Conservation (phyloP, 92 coral and sea anemone species). For the Epizoanthus stellaris region DNA sequence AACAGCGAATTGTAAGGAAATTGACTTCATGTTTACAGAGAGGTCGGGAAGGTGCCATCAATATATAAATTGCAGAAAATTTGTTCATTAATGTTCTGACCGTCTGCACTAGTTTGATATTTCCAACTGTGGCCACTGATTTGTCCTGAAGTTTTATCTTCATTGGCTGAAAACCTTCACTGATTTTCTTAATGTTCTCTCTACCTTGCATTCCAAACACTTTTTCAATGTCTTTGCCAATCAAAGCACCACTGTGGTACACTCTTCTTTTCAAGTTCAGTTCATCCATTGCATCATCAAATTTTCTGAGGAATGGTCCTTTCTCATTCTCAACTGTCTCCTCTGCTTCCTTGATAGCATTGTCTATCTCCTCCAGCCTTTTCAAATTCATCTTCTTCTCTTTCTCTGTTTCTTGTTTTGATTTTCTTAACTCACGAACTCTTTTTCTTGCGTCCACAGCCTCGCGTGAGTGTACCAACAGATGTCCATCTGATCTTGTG, state of each 20-base stretch:
- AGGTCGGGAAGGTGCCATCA: not conserved
- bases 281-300: not conserved
- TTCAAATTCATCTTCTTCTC: not conserved
- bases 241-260: constrained; percentile 6
- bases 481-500: not conserved
- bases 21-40: not conserved
- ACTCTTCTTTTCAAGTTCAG: not conserved
- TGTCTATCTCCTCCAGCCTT: not conserved
- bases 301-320: constrained; percentile 9
- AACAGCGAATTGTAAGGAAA: not conserved
- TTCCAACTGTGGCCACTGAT: not conserved
- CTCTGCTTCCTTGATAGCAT: not conserved
- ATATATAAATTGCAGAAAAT: not conserved
- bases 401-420: not conserved
- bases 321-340: constrained; percentile 12
- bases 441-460: not conserved
- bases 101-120: not conserved
- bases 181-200: not conserved
- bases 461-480: not conserved
- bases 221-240: not conserved
- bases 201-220: not conserved
- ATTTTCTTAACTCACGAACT: not conserved
- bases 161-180: not conserved
- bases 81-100: not conserved
- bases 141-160: not conserved